A percentile compares a stretch with the other conserved stretches of the same genome.
Evolutionary conservation across 2,888 invertebrate species (phyloP).

Genomic region (Hedychridium roseum): DNA sequence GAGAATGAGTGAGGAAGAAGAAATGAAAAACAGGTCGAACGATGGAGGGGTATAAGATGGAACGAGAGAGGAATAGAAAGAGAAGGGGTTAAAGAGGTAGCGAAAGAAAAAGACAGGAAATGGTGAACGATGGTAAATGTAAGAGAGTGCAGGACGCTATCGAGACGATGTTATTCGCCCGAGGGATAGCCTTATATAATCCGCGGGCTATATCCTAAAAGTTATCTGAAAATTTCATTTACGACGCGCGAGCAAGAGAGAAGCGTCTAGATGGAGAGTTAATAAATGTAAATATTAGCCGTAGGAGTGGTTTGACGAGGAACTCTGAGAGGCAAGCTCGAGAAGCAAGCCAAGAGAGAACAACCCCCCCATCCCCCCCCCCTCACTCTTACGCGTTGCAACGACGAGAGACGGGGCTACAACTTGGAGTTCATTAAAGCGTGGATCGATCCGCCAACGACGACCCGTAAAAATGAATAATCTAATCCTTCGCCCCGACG

Average conservation of each 20-base stretch:
- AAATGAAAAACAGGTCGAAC: neutral
- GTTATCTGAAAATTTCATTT: conserved; percentile 64
- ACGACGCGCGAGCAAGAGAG: too few relatives aligned
- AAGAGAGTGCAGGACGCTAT: too few relatives aligned
- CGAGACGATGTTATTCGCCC: too few relatives aligned
- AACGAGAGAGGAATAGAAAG: conserved; percentile 19
- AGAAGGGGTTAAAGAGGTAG: conserved; percentile 1
- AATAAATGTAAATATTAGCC: conserved; percentile 64
- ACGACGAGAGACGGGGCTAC: conserved; percentile 25
- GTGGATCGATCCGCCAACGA: conserved; percentile 48
- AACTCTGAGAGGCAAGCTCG: conserved; percentile 45
- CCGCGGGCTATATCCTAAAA: conserved; percentile 60
- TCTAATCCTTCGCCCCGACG: conserved; percentile 35
- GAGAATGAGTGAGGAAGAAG: neutral
- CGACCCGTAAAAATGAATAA: conserved; percentile 44
- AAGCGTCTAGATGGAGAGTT: too few relatives aligned
- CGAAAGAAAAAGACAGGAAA: conserved; percentile 3
- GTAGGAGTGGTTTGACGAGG: conserved; percentile 58
- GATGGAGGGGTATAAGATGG: neutral
- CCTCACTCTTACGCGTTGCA: conserved; percentile 1
- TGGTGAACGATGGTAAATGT: too few relatives aligned
- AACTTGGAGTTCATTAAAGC: conserved; percentile 58
- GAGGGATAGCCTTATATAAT: conserved; percentile 54
- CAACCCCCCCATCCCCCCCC: too few relatives aligned
- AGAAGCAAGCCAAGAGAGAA: conserved; percentile 42